phyloP scores from a whole-genome alignment of 2,888 invertebrate genomes.

The Salticus scenicus region DNA sequence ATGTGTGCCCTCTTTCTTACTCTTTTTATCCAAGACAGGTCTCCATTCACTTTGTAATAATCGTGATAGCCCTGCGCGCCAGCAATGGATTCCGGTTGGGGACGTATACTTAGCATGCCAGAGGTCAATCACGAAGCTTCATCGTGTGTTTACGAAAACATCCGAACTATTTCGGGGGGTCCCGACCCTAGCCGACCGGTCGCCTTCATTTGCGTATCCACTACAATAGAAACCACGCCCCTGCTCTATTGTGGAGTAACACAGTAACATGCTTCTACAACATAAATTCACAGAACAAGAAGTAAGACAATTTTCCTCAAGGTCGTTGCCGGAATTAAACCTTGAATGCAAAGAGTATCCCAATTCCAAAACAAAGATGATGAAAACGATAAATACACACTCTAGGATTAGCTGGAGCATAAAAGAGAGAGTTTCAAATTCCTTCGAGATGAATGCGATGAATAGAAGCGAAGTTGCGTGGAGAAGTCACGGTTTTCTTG shows the following conservation, averaged over 20 bases:
- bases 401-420: too few species aligned
- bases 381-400: too few species aligned
- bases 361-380: too few species aligned
- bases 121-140: constrained; percentile 63
- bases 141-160: constrained; percentile 67
- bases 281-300: too few species aligned
- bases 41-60: constrained; percentile 39
- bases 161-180: constrained; percentile 49
- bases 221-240: constrained; percentile 41
- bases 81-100: constrained; percentile 53
- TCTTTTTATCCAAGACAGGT: neutral
- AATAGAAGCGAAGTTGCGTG: too few species aligned
- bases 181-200: constrained; percentile 50
- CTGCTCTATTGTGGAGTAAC: constrained; percentile 54
- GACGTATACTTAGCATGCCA: constrained; percentile 65
- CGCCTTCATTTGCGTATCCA: constrained; percentile 62
- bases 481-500: too few species aligned
- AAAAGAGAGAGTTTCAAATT: too few species aligned
- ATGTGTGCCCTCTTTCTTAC: neutral
- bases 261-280: constrained; percentile 67
- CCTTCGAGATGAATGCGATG: too few species aligned
- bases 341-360: too few species aligned
- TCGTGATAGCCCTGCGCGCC: constrained; percentile 42
- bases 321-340: neutral
- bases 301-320: neutral